Conservation (phyloP, 2,797 vertebrate species). For the Pelobates cultripes region DNA sequence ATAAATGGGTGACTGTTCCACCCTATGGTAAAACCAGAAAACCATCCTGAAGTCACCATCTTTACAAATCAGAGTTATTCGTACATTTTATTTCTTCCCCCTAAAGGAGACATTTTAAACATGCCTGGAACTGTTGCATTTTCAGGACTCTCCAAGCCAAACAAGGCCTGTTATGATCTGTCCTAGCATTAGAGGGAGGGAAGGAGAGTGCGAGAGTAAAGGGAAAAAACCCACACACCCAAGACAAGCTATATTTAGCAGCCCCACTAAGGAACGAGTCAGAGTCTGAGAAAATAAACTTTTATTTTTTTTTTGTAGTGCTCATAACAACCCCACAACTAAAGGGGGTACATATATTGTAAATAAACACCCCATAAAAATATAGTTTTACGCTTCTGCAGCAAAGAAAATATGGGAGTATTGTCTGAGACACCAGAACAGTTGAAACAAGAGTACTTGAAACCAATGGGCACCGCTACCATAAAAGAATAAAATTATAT, state of each 20-base stretch:
- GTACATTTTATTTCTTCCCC: background rate
- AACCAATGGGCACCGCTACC: background rate
- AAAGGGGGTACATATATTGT: constrained; percentile 6
- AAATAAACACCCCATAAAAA: constrained; percentile 27
- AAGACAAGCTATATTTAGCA: background rate
- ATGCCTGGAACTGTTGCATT: background rate
- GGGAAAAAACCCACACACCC: no score
- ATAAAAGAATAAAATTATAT: background rate
- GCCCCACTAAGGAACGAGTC: background rate
- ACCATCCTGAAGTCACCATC: no score
- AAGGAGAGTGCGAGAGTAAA: no score
- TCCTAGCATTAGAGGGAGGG: background rate
- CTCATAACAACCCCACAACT: constrained; percentile 17
- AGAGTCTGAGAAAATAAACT: constrained; percentile 39
- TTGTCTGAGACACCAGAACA: background rate
- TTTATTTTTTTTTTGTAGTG: constrained; percentile 28
- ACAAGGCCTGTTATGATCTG: background rate
- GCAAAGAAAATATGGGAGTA: background rate
- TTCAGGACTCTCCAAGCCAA: background rate
- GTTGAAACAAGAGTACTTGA: background rate
- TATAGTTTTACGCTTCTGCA: background rate
- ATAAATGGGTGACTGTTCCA: no score
- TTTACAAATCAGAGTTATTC: no score
- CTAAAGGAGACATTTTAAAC: background rate
- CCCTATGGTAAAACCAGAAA: no score